Percentiles rank a stretch among this genome's conserved stretches.
Conservation (phyloP, 2,888 invertebrate genomes). For the Papilio elwesi region DNA sequence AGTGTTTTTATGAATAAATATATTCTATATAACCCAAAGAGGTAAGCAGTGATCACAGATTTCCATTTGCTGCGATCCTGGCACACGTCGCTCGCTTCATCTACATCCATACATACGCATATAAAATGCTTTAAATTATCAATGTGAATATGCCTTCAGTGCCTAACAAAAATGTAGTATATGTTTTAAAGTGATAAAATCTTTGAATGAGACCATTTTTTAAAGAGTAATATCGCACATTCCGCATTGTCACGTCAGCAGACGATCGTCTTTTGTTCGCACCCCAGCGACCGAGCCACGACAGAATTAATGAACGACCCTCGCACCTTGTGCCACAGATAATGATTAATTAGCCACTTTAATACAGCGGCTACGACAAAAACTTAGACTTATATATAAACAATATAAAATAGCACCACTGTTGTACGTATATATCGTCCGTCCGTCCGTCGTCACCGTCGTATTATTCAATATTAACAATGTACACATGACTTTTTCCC, state of each 20-base stretch:
- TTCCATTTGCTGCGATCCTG: too few relatives aligned
- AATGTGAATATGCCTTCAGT: too few relatives aligned
- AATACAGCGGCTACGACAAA: conserved; percentile 5
- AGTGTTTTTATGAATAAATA: too few relatives aligned
- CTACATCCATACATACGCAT: neutral
- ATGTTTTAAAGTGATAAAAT: neutral
- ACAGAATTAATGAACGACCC: conserved; percentile 12
- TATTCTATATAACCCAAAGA: too few relatives aligned
- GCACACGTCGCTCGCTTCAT: too few relatives aligned
- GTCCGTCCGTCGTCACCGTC: too few relatives aligned
- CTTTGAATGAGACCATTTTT: neutral
- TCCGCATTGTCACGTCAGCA: neutral
- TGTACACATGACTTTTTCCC: too few relatives aligned
- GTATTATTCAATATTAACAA: too few relatives aligned
- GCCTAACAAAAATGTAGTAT: neutral
- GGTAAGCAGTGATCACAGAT: too few relatives aligned
- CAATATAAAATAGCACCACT: neutral
- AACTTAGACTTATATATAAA: neutral
- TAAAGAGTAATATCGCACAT: conserved; percentile 5
- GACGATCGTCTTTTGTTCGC: conserved; percentile 10
- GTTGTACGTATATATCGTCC: too few relatives aligned
- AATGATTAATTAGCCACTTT: conserved; percentile 18
- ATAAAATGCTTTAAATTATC: too few relatives aligned
- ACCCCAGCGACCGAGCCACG: neutral
- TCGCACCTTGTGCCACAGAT: conserved; percentile 8